Evolutionary conservation across 2,113 vertebrate genomes (phyloP), one percentile per base, ranked within the genome.

Genomic region (Muntiacus reevesi): DNA sequence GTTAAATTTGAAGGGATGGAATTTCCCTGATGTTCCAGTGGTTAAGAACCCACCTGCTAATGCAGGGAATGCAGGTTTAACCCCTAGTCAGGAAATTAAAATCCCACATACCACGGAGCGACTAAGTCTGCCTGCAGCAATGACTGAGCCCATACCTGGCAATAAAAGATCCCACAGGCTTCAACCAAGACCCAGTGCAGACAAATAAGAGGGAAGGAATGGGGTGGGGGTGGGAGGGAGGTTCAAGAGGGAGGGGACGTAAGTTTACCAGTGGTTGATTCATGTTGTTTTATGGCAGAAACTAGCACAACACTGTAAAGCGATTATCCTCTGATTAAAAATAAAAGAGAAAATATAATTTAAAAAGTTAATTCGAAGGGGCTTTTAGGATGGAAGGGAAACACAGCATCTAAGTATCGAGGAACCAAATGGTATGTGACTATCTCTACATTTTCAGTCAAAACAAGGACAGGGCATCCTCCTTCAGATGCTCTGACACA

Each of bases 381-480:
- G 5, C 11, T 11, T 86, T 59, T 57, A 4, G 28, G 59, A 15
- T 50, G 10, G 43, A 43, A 95, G 50, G 67, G 67, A 78, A 16
- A 14, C 19, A 17, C 5, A 4, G 30, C 0, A 3, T 74, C 79
- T 52, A 25, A 0, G 36, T 54, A 33, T 33, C 11, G 45, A 47
- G 55, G 14, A 43, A 19, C 27, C 5, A 71, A 87, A 86, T 0
- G 25, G 7, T 8, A 2, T 8, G 0, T 9, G 23, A 5, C 12
- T 30, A 7, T 62, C 59, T 67, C 60, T 45, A 7, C 12, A 85
- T 81, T 84, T 90, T 50, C n/a, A 40, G 60, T 13, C 40, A 59
- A 78, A 87, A 74, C 15, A 52, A 15, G 55, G 9, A 60, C 15
- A 60, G n/a, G 27, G 30, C 33, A 79, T 52, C 50, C 67, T 88